A percentile compares a stretch with the other conserved stretches of the same genome.
Evolutionary conservation across 1,140 invertebrate species (phyloP).

Genomic region (Brachionus angularis): DNA sequence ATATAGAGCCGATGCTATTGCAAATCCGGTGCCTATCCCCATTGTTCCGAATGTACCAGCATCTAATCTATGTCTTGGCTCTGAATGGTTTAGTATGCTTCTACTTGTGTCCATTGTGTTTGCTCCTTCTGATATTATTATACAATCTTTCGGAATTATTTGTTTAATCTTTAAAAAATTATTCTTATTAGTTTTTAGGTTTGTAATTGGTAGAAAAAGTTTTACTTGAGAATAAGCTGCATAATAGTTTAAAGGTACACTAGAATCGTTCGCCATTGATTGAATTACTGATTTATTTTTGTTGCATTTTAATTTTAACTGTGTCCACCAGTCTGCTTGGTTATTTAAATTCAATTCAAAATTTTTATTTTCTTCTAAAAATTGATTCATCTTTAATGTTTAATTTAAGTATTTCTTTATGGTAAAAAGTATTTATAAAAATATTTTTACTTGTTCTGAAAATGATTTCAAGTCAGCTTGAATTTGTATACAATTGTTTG

Average conservation of each 20-base stretch:
- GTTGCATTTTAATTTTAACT: slow-evolving; percentile 61
- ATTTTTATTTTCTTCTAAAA: background rate
- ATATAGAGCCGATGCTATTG: slow-evolving; percentile 82
- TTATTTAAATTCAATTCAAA: background rate
- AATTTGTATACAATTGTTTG: slow-evolving; percentile 68
- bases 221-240: slow-evolving; percentile 72
- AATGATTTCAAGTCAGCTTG: slow-evolving; percentile 74
- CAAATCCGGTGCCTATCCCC: slow-evolving; percentile 90
- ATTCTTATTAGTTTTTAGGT: slow-evolving; percentile 52
- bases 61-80: slow-evolving; percentile 53
- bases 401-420: background rate
- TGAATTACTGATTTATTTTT: slow-evolving; percentile 62
- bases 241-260: slow-evolving; percentile 85
- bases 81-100: slow-evolving; percentile 21
- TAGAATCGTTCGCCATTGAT: slow-evolving; percentile 63
- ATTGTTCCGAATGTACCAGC: slow-evolving; percentile 85
- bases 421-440: slow-evolving; percentile 50
- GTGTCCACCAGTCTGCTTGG: slow-evolving; percentile 62
- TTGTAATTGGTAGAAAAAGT: slow-evolving; percentile 59
- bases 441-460: slow-evolving; percentile 62
- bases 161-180: background rate
- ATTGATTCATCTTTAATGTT: background rate
- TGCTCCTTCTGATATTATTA: slow-evolving; percentile 94
- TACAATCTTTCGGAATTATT: slow-evolving; percentile 65
- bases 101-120: slow-evolving; percentile 74